Conservation (phyloP, 2,888 invertebrate genomes). For the Pristionchus entomophagus region DNA sequence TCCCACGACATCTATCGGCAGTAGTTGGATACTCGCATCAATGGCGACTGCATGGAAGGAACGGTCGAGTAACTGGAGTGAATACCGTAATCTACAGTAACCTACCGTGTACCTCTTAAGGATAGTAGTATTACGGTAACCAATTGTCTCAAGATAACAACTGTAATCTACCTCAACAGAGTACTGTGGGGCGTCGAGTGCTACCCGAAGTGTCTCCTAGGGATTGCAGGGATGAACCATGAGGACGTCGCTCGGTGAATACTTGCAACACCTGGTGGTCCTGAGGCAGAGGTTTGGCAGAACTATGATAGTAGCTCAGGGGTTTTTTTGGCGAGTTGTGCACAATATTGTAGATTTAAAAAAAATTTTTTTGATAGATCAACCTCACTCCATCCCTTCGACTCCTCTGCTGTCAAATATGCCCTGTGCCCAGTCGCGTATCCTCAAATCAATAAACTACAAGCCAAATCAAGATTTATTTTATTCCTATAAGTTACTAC, state of each 20-base stretch:
- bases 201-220: constrained; percentile 82
- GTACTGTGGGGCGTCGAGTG: constrained; percentile 82
- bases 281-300: no score
- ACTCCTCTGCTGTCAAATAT: constrained; percentile 77
- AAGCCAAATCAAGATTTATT: not conserved
- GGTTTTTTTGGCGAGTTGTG: no score
- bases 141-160: no score
- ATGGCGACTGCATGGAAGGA: constrained; percentile 55
- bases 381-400: constrained; percentile 76
- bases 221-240: constrained; percentile 89
- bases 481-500: no score
- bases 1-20: constrained; percentile 33
- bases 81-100: not conserved
- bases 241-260: constrained; percentile 91
- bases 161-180: constrained; percentile 78
- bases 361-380: no score
- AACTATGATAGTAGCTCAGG: no score
- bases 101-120: no score
- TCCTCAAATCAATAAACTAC: constrained; percentile 82
- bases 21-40: constrained; percentile 52
- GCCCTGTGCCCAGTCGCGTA: constrained; percentile 88
- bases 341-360: no score
- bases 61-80: constrained; percentile 50
- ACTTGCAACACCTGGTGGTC: no score
- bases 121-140: not conserved